phyloP scores from a whole-genome alignment of 2,888 invertebrate genomes.

The Chaetogeoica ovagalla region DNA sequence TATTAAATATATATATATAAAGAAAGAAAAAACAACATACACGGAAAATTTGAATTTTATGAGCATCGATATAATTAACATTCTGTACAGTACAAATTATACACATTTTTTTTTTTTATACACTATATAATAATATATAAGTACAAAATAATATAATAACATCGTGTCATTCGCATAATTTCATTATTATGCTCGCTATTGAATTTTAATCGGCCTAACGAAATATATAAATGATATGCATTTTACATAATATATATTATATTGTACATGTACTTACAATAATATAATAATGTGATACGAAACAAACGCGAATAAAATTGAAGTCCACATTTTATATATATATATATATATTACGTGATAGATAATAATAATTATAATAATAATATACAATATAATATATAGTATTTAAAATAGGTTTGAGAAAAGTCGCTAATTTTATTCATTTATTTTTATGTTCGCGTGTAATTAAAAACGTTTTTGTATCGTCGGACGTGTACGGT shows the following conservation, averaged over 20 bases:
- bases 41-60: conserved; percentile 18
- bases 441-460: no score
- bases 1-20: no score
- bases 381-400: no score
- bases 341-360: no score
- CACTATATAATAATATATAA: conserved; percentile 36
- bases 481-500: no score
- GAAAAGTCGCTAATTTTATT: no score
- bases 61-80: conserved; percentile 44
- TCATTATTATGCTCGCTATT: conserved; percentile 13
- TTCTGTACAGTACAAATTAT: conserved; percentile 46
- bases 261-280: conserved; percentile 19
- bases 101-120: conserved; percentile 27
- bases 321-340: conserved; percentile 2
- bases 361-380: no score
- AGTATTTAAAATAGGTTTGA: no score
- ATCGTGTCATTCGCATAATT: not conserved
- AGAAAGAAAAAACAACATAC: no score
- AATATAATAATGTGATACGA: not conserved
- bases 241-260: conserved; percentile 29
- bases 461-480: no score
- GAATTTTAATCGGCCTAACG: not conserved
- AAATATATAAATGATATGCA: conserved; percentile 44
- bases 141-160: conserved; percentile 38
- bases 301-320: conserved; percentile 5